A percentile compares a stretch with the other conserved stretches of the same genome.
Evolutionary conservation across 2,113 vertebrate species (phyloP).

Genomic region (Urocitellus parryii): DNA sequence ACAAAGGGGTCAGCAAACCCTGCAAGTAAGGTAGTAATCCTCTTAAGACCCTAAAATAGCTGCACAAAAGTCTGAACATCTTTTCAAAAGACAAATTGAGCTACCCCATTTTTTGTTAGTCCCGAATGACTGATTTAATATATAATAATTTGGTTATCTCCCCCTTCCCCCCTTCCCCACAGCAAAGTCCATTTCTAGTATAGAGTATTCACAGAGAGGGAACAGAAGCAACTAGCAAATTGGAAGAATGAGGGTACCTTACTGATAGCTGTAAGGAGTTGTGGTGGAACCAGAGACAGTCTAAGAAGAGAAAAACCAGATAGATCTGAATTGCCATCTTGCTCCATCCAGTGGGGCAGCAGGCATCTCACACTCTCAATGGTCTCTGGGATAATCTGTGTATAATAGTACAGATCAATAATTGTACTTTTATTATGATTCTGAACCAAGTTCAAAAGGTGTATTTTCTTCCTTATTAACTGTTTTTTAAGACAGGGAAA

Average conservation of each 20-base stretch:
- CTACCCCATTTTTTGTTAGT: conserved; percentile 20
- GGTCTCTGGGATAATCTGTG: not conserved
- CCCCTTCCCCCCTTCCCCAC: not conserved
- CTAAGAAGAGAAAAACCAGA: not conserved
- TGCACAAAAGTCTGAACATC: not conserved
- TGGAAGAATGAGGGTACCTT: not conserved
- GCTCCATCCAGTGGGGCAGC: not conserved
- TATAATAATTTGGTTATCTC: not conserved
- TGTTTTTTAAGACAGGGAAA: conserved; percentile 14
- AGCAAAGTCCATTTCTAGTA: conserved; percentile 46
- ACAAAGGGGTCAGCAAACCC: not conserved
- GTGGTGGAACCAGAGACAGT: not conserved
- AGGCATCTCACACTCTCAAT: not conserved
- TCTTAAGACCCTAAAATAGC: not conserved
- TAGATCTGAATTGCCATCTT: not conserved
- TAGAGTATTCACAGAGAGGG: conserved; percentile 17
- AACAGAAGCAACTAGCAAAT: conserved; percentile 31
- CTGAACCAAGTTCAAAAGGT: not conserved
- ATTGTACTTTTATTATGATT: not conserved
- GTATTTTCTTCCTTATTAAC: conserved; percentile 28
- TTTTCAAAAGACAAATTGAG: conserved; percentile 38
- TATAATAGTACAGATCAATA: not conserved
- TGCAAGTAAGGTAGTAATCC: not conserved
- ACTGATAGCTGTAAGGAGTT: not conserved
- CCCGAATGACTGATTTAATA: not conserved